Conservation (phyloP, 2,113 vertebrate species). For the Mobula hypostoma region DNA sequence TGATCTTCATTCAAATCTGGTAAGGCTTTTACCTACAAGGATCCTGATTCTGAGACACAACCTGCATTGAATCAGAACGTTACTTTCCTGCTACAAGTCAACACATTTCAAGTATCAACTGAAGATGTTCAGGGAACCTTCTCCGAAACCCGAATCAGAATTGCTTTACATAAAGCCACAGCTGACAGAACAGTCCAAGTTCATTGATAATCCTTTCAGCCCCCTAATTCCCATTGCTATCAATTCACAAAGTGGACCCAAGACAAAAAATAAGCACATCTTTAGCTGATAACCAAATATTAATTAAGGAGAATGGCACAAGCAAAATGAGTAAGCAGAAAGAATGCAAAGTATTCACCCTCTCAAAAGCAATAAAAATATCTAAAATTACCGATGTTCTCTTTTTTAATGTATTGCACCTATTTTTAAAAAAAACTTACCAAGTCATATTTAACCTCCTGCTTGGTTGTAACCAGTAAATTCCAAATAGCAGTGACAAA, state of each 20-base stretch:
- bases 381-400: background rate
- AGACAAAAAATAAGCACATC: background rate
- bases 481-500: slow-evolving; percentile 98
- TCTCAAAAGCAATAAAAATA: background rate
- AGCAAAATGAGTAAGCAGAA: background rate
- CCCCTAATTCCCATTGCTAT: background rate
- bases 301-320: background rate
- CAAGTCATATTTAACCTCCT: slow-evolving; percentile 97
- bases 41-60: background rate
- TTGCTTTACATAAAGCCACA: background rate
- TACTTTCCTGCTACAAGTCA: background rate
- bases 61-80: background rate
- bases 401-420: background rate
- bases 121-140: background rate
- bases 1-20: background rate
- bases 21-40: background rate
- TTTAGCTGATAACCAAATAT: background rate
- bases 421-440: slow-evolving; percentile 55
- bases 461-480: slow-evolving; percentile 89
- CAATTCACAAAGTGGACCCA: background rate
- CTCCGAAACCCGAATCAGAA: background rate
- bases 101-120: background rate
- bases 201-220: background rate
- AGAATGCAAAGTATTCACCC: background rate
- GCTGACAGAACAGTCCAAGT: background rate